Evolutionary conservation across 2,113 vertebrate genomes (phyloP), one percentile per base, ranked within the genome.

Genomic region (Odontophorus gujanensis): DNA sequence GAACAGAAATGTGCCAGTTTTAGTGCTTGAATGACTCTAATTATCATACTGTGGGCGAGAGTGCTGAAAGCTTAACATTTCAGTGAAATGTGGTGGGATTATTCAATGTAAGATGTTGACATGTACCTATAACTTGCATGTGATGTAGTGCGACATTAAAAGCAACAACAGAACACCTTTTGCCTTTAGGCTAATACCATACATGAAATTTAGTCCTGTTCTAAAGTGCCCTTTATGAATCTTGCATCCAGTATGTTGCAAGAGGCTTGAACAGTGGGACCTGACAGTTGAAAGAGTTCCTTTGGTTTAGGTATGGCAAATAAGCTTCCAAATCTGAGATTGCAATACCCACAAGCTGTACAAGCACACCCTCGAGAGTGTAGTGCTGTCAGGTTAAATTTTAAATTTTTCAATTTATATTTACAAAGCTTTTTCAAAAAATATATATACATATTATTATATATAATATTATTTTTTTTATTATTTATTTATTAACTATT

Each of bases 31-130:
- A 94, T 94, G 81, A 24, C 50, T 94, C 72, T 94, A 94, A 96
- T 97, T 96, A 97, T 47, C 91, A 94, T 95, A 91, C 42, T 90
- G 93, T 96, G 82, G 96, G 96, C 66, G 95, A 89, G 63, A 92
- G 97, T 95, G 92, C 92, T 97, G 97, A 97, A 96, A 96, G 93
- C 92, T 90, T 94, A 95, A 96, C 91, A 96, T 96, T 96, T 97
- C 65, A 83, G 81, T 72, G 73, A 95, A 95, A 50, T 75, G 45
- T 89, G 90, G 85, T 84, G 69, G 88, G 81, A 89, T 97, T 95
- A 93, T 89, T 93, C 90, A 94, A 95, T 94, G 55, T 36, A 96
- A 95, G 86, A 91, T 93, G 93, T 88, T 94, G 94, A 85, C 91
- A 34, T 16, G 73, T 81, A 95, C 88, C 83, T 92, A 80, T 86